phyloP scores from a whole-genome alignment of 2,888 invertebrate species.

The Hemithea aestivaria region DNA sequence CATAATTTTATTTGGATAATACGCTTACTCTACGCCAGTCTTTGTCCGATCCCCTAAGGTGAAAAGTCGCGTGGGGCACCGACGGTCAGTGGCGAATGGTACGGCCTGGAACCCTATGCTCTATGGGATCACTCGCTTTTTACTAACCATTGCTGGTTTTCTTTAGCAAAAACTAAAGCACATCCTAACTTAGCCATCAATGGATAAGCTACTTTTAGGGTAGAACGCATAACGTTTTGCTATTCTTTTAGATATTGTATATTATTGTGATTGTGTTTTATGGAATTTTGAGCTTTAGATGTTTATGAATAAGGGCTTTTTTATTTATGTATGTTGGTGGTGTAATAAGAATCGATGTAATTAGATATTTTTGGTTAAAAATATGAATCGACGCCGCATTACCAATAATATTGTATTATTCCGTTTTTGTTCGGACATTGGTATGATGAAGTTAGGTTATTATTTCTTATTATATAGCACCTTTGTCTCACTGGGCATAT shows the following conservation, averaged over 20 bases:
- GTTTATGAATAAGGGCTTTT: constrained; percentile 3
- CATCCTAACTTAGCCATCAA: constrained; percentile 17
- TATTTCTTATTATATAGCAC: too few relatives aligned
- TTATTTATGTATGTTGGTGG: constrained; percentile 9
- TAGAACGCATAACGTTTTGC: constrained; percentile 4
- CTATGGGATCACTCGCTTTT: constrained; percentile 24
- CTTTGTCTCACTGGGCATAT: too few relatives aligned
- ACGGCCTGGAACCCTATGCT: constrained; percentile 56
- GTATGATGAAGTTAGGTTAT: too few relatives aligned
- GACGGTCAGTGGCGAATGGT: constrained; percentile 73
- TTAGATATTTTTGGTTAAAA: constrained; percentile 36
- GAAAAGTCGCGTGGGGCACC: constrained; percentile 71
- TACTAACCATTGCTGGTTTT: constrained; percentile 14
- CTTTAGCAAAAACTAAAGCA: not conserved
- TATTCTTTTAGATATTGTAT: constrained; percentile 8
- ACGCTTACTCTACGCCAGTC: constrained; percentile 40
- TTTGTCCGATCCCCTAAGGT: constrained; percentile 61
- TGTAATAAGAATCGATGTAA: constrained; percentile 32
- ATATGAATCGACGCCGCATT: constrained; percentile 35
- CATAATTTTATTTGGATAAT: too few relatives aligned
- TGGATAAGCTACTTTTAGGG: constrained; percentile 12
- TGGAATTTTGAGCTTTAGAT: constrained; percentile 5
- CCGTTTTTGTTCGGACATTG: not conserved
- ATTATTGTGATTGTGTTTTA: constrained; percentile 2
- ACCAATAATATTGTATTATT: constrained; percentile 1